Evolutionary conservation across 2,888 invertebrate species (phyloP).

Genomic region (Sialis lutaria): DNA sequence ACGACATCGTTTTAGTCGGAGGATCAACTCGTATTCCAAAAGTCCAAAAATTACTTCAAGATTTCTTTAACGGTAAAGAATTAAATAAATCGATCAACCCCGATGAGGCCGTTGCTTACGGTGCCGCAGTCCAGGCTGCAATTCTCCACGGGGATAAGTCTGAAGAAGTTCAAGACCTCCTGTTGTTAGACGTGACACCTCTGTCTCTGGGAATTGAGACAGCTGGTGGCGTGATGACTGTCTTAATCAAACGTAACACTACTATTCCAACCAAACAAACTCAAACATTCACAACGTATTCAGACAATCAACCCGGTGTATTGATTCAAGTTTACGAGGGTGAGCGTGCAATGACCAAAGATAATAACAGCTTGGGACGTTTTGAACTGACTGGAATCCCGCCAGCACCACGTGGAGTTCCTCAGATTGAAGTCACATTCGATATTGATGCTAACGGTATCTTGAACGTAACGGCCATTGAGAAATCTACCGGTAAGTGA

Average conservation of each 20-base stretch:
- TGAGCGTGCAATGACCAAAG: conserved; percentile 89
- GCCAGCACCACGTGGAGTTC: conserved; percentile 80
- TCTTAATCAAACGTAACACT: conserved; percentile 91
- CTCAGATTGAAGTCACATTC: conserved; percentile 76
- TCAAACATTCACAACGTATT: conserved; percentile 92
- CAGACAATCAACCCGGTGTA: conserved; percentile 95
- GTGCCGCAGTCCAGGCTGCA: conserved; percentile 92
- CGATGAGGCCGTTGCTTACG: conserved; percentile 94
- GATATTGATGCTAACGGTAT: conserved; percentile 93
- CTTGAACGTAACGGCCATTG: conserved; percentile 82
- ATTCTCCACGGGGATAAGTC: conserved; percentile 83
- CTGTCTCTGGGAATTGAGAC: conserved; percentile 84
- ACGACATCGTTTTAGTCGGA: conserved; percentile 85
- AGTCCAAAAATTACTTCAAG: conserved; percentile 89
- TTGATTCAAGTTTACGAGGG: conserved; percentile 86
- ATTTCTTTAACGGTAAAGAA: conserved; percentile 93
- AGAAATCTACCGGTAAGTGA: conserved; percentile 48
- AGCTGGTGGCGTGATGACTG: conserved; percentile 88
- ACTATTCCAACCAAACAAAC: conserved; percentile 95
- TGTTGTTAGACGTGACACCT: conserved; percentile 83
- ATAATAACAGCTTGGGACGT: conserved; percentile 89
- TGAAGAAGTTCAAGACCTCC: conserved; percentile 75
- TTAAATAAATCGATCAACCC: conserved; percentile 94
- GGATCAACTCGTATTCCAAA: conserved; percentile 97
- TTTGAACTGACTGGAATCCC: conserved; percentile 95